Evolutionary conservation across 2,797 vertebrate genomes (phyloP), one percentile per base, ranked within the genome.

Genomic region (Prunella strophiata): DNA sequence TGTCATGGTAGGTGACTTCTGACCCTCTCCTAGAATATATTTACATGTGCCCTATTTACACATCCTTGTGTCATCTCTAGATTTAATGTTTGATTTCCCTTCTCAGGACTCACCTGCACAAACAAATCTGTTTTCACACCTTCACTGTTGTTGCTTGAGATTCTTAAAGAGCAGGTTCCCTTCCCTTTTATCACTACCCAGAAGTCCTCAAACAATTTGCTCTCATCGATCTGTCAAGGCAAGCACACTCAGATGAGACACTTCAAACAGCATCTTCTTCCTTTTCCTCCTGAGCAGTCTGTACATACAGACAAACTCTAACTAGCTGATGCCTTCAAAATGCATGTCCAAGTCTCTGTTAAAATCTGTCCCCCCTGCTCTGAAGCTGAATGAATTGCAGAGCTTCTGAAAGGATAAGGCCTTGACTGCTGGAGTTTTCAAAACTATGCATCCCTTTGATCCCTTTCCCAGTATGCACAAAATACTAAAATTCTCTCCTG

Each of bases 401-500:
- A 91, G 50, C 52, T n/a, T 87, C 72, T 80, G 74, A 59, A 90
- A 94, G 89, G 67, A 93, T 90, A 84, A 95, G 77, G 43, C 68
- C 76, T 86, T 73, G 55, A 45, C 82, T 92, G 47, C 51, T 84
- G 74, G 63, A 88, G 50, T 73, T 93, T 89, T 89, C 73, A 54
- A 83, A 84, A 74, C 92, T 62, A 11, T 61, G 67, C 57, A 66
- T 85, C 57, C 42, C 63, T 93, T 96, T 95, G 90, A 96, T 86
- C 85, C 65, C 29, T 86, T 94, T 92, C 85, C 80, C 83, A 90
- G 19, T 51, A 67, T 55, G 85, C 54, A 89, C 87, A 94, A 78
- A 92, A 36, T 40, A 54, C 71, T 79, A 82, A 83, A 82, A 79
- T 79, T 88, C 61, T 93, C 67, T 68, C 83, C 74, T 90, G 92